These are phyloP conservation scores for Exaiptasia diaphana DNA, from an alignment of 64 coral and sea anemone genomes.

Conservation along the genomic window DNA sequence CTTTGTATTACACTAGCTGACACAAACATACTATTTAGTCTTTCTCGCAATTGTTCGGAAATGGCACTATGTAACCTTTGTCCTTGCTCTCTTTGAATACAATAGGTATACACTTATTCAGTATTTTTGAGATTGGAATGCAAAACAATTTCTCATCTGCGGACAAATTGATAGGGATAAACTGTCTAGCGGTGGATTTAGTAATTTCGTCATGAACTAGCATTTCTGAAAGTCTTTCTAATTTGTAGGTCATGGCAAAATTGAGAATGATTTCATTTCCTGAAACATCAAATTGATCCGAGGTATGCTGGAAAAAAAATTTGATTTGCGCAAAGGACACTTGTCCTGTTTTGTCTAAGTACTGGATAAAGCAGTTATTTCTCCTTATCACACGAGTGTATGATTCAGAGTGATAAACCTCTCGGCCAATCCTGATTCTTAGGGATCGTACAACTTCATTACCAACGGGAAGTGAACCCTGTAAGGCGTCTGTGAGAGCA, in stretches of 20 bases:
- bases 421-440: background rate
- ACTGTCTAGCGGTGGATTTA: background rate
- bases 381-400: background rate
- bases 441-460: background rate
- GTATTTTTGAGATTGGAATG: background rate
- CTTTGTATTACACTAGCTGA: no score
- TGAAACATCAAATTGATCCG: background rate
- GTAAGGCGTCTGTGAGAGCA: background rate
- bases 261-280: background rate
- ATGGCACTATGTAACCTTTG: background rate
- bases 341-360: background rate
- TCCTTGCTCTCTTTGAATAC: background rate
- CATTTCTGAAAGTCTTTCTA: background rate
- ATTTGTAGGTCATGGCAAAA: background rate
- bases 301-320: background rate
- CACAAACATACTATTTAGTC: background rate
- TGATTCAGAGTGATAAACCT: background rate
- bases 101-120: background rate
- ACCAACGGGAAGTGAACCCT: background rate
- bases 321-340: background rate
- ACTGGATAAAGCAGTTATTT: background rate
- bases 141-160: background rate
- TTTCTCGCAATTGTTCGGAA: background rate
- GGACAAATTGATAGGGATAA: background rate
- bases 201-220: background rate